Conservation (phyloP, 1,140 invertebrate species). For the Lasaia peninsularis region DNA sequence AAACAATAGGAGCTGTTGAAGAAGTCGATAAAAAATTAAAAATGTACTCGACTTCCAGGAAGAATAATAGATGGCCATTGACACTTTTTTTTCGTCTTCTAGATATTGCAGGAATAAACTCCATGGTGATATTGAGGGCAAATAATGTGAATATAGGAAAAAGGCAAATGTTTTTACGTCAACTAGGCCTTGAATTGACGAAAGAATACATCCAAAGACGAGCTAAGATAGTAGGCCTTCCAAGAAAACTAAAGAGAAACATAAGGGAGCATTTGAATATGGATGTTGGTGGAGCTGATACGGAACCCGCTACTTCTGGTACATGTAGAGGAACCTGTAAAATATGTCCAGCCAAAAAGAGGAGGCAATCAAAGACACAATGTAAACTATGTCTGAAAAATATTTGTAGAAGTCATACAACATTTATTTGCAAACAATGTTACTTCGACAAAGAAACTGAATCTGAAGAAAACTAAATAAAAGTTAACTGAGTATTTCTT, state of each 20-base stretch:
- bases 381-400: too few species aligned
- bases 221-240: slow-evolving; percentile 29
- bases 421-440: slow-evolving; percentile 36
- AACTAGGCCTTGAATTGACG: slow-evolving; percentile 31
- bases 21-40: slow-evolving; percentile 42
- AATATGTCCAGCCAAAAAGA: slow-evolving; percentile 32
- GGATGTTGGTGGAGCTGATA: slow-evolving; percentile 27
- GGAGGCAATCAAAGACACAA: slow-evolving; percentile 33
- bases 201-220: slow-evolving; percentile 36
- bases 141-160: slow-evolving; percentile 29
- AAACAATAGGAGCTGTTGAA: slow-evolving; percentile 23
- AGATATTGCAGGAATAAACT: slow-evolving; percentile 39
- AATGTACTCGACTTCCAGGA: slow-evolving; percentile 34
- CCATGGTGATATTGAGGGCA: slow-evolving; percentile 34
- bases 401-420: too few species aligned
- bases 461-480: slow-evolving; percentile 26
- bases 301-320: slow-evolving; percentile 24
- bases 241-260: slow-evolving; percentile 37
- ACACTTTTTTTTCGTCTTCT: slow-evolving; percentile 33
- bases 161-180: slow-evolving; percentile 34
- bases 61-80: slow-evolving; percentile 40
- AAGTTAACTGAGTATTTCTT: slow-evolving; percentile 24
- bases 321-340: slow-evolving; percentile 32
- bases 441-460: slow-evolving; percentile 32
- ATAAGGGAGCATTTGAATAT: slow-evolving; percentile 34